A percentile compares a stretch with the other conserved stretches of the same genome.
Evolutionary conservation across 2,888 invertebrate genomes (phyloP).

Genomic region (Psylliodes chrysocephalus): DNA sequence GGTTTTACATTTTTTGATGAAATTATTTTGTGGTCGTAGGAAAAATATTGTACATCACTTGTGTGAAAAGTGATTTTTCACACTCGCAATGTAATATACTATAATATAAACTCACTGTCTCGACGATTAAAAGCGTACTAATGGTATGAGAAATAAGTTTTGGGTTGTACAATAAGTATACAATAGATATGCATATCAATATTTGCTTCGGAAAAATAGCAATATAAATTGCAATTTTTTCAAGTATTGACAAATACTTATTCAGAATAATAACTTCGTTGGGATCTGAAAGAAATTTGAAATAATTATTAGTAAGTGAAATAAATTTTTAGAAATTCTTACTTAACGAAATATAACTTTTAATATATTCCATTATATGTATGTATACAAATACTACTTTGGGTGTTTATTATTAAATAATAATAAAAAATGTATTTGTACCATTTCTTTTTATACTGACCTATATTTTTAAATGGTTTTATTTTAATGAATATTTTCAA

Average conservation of each 20-base stretch:
- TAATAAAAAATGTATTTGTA: no score
- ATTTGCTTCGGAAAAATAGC: not conserved
- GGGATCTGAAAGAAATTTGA: not conserved
- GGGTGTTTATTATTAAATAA: no score
- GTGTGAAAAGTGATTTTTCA: no score
- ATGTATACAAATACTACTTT: no score
- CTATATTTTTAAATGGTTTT: no score
- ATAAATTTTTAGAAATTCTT: not conserved
- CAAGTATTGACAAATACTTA: not conserved
- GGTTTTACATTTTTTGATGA: no score
- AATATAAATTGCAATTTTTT: not conserved
- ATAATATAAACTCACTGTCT: not conserved
- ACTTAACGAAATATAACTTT: not conserved
- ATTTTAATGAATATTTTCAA: no score
- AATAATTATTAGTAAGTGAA: no score
- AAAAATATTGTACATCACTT: no score
- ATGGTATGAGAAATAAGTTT: not conserved
- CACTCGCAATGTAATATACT: no score
- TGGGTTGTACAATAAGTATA: not conserved
- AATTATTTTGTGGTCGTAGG: no score
- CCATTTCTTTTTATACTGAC: no score
- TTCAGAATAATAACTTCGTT: not conserved
- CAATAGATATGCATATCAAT: not conserved
- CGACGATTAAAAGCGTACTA: not conserved
- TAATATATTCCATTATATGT: not conserved